Evolutionary conservation across 2,113 vertebrate genomes (phyloP), one percentile per base, ranked within the genome.

Genomic region (Sander lucioperca): DNA sequence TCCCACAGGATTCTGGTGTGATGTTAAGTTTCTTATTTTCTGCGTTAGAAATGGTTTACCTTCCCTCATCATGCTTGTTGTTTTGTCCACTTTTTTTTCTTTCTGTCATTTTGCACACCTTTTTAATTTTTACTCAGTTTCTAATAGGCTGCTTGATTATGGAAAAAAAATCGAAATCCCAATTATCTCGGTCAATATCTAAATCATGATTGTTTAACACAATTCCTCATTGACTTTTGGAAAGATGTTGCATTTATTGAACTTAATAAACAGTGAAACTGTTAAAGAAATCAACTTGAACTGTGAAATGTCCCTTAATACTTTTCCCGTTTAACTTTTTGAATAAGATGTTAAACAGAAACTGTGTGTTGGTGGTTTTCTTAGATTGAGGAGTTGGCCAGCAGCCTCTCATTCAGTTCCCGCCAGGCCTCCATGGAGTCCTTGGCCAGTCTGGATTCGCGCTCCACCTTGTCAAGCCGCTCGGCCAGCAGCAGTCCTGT

Each of bases 321-420:
- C 39, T 43, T 43, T 39, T 39, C 36, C 9, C 2, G 36, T 39
- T 39, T 1, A 39, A 39, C 36, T 39, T 39, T 39, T 10, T 39
- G 8, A 39, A 39, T 10, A 4, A 54, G 16, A n/a, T 23, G 50
- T 43, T 25, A 3, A 16, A 39, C n/a, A 50, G 14, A 7, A 65
- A 18, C n/a, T 63, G 2, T 68, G 16, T 65, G 30, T 48, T 63
- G 27, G 1, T n/a, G 23, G 16, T 27, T 48, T 16, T 15, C 48
- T 43, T 5, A 99, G 98, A 98, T 99, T 11, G 97, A 98, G 93
- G 96, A 97, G 84, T 89, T 99, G 91, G 97, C 97, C 74, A 92
- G 91, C 87, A 92, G 93, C 5, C 94, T 99, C 65, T 93, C 95
- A n/a, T 96, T 96, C 82, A 90, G 93, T 88, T 97, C 97, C 18